Percentiles rank a stretch among this genome's conserved stretches.
These are phyloP conservation scores for Drosophila prostipennis DNA, from an alignment of 2,888 invertebrate species.

Conservation along the genomic window DNA sequence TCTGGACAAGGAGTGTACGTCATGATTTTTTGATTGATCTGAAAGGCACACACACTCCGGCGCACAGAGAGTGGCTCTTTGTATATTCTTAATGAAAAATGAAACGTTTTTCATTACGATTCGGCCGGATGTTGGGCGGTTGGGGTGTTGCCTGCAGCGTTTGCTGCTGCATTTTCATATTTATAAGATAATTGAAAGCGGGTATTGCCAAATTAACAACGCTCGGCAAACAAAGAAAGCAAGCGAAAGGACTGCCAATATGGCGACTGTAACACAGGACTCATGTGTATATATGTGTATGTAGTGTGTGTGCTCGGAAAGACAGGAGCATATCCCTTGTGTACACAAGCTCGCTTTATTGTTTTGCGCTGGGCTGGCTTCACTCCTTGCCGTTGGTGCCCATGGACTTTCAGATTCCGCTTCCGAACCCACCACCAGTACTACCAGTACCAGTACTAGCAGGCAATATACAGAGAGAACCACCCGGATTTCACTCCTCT, in stretches of 20 bases:
- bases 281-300: background rate
- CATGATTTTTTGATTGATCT: conserved; percentile 82
- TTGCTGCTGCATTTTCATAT: conserved; percentile 82
- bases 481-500: conserved; percentile 12
- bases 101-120: conserved; percentile 74
- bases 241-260: conserved; percentile 58
- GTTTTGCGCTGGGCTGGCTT: conserved; percentile 75
- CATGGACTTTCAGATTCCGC: conserved; percentile 30
- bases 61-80: conserved; percentile 37
- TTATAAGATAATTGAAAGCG: conserved; percentile 84
- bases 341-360: conserved; percentile 82
- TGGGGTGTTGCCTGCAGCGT: conserved; percentile 61
- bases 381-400: conserved; percentile 58
- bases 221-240: conserved; percentile 77
- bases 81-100: conserved; percentile 72
- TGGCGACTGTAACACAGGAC: conserved; percentile 56
- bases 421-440: conserved; percentile 37
- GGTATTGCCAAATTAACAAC: conserved; percentile 83
- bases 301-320: conserved; percentile 55
- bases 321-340: conserved; percentile 81
- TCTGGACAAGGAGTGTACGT: conserved; percentile 48
- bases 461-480: conserved; percentile 11
- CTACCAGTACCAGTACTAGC: conserved; percentile 44
- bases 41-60: conserved; percentile 77
- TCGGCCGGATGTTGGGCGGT: conserved; percentile 34